Base-by-base conservation (phyloP, 1,140 invertebrate genomes). In the Calephelis virginiensis region DNA sequence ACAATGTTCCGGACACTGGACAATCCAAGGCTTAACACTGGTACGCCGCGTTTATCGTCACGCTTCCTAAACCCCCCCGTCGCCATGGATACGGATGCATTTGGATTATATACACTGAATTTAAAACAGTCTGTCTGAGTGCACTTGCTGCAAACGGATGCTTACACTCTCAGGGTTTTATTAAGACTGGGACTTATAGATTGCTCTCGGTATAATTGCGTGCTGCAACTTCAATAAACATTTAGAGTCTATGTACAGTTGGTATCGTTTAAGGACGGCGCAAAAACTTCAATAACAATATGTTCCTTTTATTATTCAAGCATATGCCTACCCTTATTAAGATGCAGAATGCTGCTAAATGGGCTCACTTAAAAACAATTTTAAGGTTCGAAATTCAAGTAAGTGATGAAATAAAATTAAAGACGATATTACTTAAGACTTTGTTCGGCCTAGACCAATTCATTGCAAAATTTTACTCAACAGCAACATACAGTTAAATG, bases 1-100 rank as follows among this genome's bases (percentile, higher is more conserved):
- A 90, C 85, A 82, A 89, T 89, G 80, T 82, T 75, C 56, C 82
- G 82, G 50, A 89, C 88, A 72, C 86, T 87, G 70, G 83, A 77
- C 77, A 90, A 73, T 67, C 84, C 85, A 74, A 88, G 85, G 70
- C 83, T 85, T 64, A 86, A 73, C 74, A 78, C 70, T 72, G 82
- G 82, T 74, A 85, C 68, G 69, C 81, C 78, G 73, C 73, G 72
- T 64, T 71, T 77, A 78, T 83, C 78, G 86, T 89, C 87, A 89
- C 87, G 86, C 85, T 85, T 12, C 37, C 37, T 59, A 59, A 38
- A 59, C 56, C 37, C 72, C 71, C 63, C 72, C 77, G 81, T 84
- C 78, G 86, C 86, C 88, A 88, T 86, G 86, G 88, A 85, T 80
- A 85, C 76, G 79, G 72, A 73, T 77, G 73, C 83, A 71, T 70